A percentile compares a stretch with the other conserved stretches of the same genome.
phyloP scores from a whole-genome alignment of 64 coral and sea anemone species.

The Platygyra sinensis region DNA sequence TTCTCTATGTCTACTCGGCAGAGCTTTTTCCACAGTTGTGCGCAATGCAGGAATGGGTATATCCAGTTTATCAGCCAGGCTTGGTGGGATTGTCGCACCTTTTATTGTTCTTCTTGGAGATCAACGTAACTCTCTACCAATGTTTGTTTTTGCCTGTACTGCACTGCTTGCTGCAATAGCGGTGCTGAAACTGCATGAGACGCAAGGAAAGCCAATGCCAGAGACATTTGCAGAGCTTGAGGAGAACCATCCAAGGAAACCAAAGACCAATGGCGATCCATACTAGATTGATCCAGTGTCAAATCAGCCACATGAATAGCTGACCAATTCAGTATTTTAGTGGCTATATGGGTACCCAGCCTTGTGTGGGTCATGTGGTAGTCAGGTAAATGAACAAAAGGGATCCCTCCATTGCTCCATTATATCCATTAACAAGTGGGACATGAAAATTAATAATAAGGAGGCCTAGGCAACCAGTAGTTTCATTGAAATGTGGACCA shows the following conservation, averaged over 20 bases:
- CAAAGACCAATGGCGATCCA: conserved; percentile 1
- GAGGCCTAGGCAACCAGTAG: too few species aligned
- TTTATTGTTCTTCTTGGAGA: conserved; percentile 69
- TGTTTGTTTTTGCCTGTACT: conserved; percentile 58
- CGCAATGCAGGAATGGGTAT: conserved; percentile 63
- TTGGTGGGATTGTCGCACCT: conserved; percentile 70
- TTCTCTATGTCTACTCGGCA: conserved; percentile 70
- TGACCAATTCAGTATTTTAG: too few species aligned
- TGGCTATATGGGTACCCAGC: too few species aligned
- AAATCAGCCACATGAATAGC: not conserved
- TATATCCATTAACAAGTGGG: too few species aligned
- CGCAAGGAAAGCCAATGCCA: conserved; percentile 69
- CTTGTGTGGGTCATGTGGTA: too few species aligned
- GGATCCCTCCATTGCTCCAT: too few species aligned
- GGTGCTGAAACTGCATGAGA: conserved; percentile 63
- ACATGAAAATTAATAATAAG: too few species aligned
- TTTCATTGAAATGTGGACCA: too few species aligned
- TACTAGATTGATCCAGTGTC: not conserved
- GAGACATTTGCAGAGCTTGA: conserved; percentile 63
- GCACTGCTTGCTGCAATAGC: conserved; percentile 47
- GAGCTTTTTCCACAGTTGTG: conserved; percentile 73
- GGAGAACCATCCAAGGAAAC: not conserved
- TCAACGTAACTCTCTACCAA: conserved; percentile 56
- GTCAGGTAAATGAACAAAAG: too few species aligned
- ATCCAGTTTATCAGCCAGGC: conserved; percentile 30